Percentiles rank a stretch among this genome's conserved stretches.
phyloP scores from a whole-genome alignment of 2,888 invertebrate species.

The Rhyacophila evoluta region DNA sequence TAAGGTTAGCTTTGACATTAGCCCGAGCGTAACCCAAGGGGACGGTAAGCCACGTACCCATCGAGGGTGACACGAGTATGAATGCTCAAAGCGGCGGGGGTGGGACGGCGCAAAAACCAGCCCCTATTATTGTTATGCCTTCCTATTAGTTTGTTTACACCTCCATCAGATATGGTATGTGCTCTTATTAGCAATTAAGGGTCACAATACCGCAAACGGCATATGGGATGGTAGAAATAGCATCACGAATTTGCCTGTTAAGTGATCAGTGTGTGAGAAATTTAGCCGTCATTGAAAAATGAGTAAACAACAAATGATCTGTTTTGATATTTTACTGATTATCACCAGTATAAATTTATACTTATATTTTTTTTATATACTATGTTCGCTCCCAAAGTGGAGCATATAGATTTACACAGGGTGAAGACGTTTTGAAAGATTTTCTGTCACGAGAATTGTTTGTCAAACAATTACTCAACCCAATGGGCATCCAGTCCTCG shows the following conservation, averaged over 20 bases:
- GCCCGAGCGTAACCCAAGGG: constrained; percentile 39
- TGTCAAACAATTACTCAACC: no score
- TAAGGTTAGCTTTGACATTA: constrained; percentile 45
- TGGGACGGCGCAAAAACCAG: constrained; percentile 40
- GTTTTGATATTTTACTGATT: no score
- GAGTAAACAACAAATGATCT: no score
- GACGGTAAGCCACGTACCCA: not conserved
- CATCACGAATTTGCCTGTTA: constrained; percentile 46
- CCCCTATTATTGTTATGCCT: constrained; percentile 51
- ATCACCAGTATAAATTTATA: no score
- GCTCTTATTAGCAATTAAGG: constrained; percentile 54
- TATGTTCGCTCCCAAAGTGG: no score
- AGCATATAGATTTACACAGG: no score
- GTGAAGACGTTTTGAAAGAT: no score
- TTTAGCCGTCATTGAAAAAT: not conserved
- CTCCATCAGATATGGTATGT: constrained; percentile 54
- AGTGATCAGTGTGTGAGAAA: constrained; percentile 37
- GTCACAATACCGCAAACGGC: constrained; percentile 50
- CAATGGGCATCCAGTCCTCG: no score
- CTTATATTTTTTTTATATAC: no score
- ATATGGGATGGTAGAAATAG: constrained; percentile 44
- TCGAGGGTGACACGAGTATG: constrained; percentile 7
- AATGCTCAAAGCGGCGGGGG: constrained; percentile 25
- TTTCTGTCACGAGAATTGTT: no score
- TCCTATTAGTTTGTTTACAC: constrained; percentile 55